These are phyloP conservation scores for Podarcis siculus DNA, from an alignment of 2,797 vertebrate genomes.

Conservation along the genomic window DNA sequence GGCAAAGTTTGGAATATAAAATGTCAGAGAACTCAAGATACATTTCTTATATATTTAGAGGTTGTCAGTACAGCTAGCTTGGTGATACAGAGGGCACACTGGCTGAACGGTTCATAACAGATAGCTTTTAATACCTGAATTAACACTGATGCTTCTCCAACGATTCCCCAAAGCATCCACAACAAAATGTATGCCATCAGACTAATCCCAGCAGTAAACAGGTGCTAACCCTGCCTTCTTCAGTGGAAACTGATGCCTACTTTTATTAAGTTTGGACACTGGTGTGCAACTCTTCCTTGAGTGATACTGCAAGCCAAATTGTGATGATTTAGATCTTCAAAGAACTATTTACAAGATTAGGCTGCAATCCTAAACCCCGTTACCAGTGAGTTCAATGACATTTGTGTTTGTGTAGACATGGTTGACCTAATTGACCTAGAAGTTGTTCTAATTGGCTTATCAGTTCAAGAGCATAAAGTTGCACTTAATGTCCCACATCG, in stretches of 20 bases:
- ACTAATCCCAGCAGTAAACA: accelerated
- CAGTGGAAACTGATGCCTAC: neutral
- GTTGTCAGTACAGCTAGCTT: constrained; percentile 47
- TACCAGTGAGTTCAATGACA: too few species aligned
- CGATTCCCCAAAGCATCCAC: neutral
- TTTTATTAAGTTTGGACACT: neutral
- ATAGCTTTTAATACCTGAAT: constrained; percentile 31
- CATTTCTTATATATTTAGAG: constrained; percentile 62
- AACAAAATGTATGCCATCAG: accelerated
- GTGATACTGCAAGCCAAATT: neutral
- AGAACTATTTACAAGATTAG: neutral
- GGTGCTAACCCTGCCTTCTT: accelerated
- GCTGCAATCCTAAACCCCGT: too few species aligned
- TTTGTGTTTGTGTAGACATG: too few species aligned
- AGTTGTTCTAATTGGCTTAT: neutral
- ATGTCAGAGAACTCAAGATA: constrained; percentile 53
- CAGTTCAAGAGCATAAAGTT: neutral
- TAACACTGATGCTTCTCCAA: constrained; percentile 11
- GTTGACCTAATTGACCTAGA: neutral
- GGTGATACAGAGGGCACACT: constrained; percentile 21
- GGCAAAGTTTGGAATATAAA: constrained; percentile 69
- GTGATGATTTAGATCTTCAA: neutral
- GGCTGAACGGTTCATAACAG: constrained; percentile 31
- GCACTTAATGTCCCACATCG: too few species aligned
- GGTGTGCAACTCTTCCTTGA: neutral